A percentile compares a stretch with the other conserved stretches of the same genome.
phyloP scores from a whole-genome alignment of 2,113 vertebrate species.

The Eulacestoma nigropectus region DNA sequence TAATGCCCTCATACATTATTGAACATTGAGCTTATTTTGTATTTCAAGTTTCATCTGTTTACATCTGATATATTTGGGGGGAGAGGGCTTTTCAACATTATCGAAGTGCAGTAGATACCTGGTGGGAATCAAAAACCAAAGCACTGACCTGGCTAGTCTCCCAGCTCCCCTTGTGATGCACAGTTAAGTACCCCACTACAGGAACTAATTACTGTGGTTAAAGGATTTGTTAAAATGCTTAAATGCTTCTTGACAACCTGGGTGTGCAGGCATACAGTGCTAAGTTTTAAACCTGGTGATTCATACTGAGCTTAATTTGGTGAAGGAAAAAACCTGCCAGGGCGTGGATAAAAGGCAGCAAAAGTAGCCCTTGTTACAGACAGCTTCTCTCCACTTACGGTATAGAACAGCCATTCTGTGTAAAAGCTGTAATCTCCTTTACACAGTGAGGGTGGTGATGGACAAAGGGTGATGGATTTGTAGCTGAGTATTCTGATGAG shows the following conservation, averaged over 20 bases:
- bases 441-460: not conserved
- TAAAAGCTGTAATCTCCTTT: not conserved
- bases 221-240: slow-evolving; percentile 15
- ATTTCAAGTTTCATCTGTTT: not conserved
- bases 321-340: not conserved
- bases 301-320: not conserved
- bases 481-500: not conserved
- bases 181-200: not conserved
- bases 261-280: not conserved
- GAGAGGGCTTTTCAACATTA: not conserved
- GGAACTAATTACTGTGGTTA: not conserved
- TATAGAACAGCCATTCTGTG: not conserved
- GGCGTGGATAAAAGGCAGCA: not conserved
- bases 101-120: not conserved
- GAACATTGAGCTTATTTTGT: not conserved
- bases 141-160: not conserved
- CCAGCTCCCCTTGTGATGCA: not conserved
- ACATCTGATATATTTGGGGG: not conserved
- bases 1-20: not conserved
- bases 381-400: not conserved
- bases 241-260: not conserved
- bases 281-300: not conserved
- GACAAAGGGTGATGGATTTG: not conserved
- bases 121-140: not conserved
- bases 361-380: not conserved